Conservation (phyloP, 2,888 invertebrate genomes). For the Pristionchus arcanus region DNA sequence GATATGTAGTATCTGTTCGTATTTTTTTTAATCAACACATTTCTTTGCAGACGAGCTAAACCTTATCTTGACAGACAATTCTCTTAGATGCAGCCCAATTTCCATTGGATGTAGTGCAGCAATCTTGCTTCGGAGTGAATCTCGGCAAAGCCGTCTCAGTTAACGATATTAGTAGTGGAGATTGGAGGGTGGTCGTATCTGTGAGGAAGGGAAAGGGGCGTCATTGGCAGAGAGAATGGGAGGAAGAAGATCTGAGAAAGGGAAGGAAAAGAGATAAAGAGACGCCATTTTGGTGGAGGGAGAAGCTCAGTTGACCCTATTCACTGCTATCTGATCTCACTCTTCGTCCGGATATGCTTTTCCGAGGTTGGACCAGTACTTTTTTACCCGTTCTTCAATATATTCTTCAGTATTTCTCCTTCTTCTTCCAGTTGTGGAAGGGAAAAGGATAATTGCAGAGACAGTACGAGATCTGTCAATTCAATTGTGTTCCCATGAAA, state of each 20-base stretch:
- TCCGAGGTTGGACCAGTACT: not conserved
- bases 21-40: not conserved
- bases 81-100: not conserved
- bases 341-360: conserved; percentile 12
- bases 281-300: conserved; percentile 18
- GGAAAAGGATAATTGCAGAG: conserved; percentile 2
- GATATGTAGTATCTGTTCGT: too few relatives aligned
- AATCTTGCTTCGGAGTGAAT: conserved; percentile 10
- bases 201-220: not conserved
- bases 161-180: conserved; percentile 45
- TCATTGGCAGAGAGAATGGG: not conserved
- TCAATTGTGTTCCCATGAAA: conserved; percentile 44
- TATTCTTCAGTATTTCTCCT: conserved; percentile 13
- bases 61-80: not conserved
- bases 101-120: not conserved
- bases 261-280: conserved; percentile 28
- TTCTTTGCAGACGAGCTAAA: not conserved
- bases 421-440: not conserved
- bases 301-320: conserved; percentile 23
- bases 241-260: conserved; percentile 36
- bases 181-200: conserved; percentile 19
- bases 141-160: conserved; percentile 11
- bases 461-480: conserved; percentile 26
- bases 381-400: not conserved
- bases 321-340: conserved; percentile 18